Evolutionary conservation across 53 echinoderm and acorn worm genomes (phyloP).

Genomic region (Zoroaster sp.): DNA sequence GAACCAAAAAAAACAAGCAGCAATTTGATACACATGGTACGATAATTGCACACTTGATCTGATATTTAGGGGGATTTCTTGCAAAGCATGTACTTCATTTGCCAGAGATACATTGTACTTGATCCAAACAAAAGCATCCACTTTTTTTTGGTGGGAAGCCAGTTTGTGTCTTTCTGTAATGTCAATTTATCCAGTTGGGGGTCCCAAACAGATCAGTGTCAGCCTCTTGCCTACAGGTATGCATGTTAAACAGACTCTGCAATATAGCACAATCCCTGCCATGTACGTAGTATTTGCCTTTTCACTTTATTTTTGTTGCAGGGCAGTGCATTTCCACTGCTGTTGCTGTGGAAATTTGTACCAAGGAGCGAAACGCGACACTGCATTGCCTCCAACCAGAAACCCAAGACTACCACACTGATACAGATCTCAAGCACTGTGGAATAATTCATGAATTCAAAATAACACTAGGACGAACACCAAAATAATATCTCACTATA

Average conservation of each 20-base stretch:
- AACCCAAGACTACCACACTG: not conserved
- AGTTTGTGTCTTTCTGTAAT: not conserved
- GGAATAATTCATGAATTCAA: constrained; percentile 14
- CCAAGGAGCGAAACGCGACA: not conserved
- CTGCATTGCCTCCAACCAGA: constrained; percentile 7
- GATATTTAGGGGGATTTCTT: not conserved
- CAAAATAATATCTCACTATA: not conserved
- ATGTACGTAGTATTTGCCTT: not conserved
- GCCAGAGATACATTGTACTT: not conserved
- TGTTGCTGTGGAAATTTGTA: not conserved
- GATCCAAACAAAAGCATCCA: not conserved
- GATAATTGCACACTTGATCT: not conserved
- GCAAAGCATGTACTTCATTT: not conserved
- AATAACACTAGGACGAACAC: not conserved
- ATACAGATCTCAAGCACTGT: not conserved
- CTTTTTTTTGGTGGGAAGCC: not conserved
- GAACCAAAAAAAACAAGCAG: too few species aligned
- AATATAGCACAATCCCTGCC: not conserved
- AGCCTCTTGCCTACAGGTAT: not conserved
- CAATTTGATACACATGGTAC: not conserved
- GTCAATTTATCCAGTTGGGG: not conserved
- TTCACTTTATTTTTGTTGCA: not conserved
- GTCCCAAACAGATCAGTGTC: not conserved
- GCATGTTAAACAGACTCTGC: not conserved
- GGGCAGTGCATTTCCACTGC: not conserved